Evolutionary conservation across 2,797 vertebrate genomes (phyloP).

Genomic region (Hydrolagus colliei): DNA sequence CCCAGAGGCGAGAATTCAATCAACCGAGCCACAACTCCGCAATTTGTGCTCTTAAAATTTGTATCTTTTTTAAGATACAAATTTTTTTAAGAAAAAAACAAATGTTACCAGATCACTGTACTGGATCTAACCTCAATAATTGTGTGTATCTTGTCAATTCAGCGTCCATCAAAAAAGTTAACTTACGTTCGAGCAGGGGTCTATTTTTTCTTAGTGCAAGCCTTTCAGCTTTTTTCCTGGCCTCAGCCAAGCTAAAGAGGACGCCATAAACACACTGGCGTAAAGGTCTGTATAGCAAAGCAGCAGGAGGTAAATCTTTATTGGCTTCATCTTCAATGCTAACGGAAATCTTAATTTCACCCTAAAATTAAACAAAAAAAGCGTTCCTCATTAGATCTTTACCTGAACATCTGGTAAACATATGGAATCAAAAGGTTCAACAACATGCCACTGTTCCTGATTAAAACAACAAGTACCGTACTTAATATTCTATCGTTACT

Average conservation of each 20-base stretch:
- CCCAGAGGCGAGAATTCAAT: too few species aligned
- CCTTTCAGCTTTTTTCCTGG: conserved; percentile 85
- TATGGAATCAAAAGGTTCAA: background rate
- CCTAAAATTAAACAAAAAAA: conserved; percentile 53
- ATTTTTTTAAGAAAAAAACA: background rate
- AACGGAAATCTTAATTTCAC: conserved; percentile 91
- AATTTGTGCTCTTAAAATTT: too few species aligned
- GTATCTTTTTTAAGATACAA: background rate
- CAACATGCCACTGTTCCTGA: background rate
- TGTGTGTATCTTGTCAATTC: conserved; percentile 39
- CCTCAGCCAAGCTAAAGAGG: conserved; percentile 89
- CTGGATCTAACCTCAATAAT: conserved; percentile 34
- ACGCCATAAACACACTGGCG: conserved; percentile 94
- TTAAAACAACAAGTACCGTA: background rate
- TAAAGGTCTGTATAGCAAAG: conserved; percentile 83
- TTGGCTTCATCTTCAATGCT: conserved; percentile 94
- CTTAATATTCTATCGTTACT: too few species aligned
- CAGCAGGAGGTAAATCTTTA: conserved; percentile 89
- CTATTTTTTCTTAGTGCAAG: conserved; percentile 84
- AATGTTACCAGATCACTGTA: background rate
- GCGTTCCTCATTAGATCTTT: background rate
- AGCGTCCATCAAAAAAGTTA: conserved; percentile 43
- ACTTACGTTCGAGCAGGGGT: conserved; percentile 78
- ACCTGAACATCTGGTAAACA: background rate
- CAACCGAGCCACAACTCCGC: too few species aligned